Percentiles rank a stretch among this genome's conserved stretches.
Conservation (phyloP, 1,140 invertebrate genomes). For the Drosophila leontia region DNA sequence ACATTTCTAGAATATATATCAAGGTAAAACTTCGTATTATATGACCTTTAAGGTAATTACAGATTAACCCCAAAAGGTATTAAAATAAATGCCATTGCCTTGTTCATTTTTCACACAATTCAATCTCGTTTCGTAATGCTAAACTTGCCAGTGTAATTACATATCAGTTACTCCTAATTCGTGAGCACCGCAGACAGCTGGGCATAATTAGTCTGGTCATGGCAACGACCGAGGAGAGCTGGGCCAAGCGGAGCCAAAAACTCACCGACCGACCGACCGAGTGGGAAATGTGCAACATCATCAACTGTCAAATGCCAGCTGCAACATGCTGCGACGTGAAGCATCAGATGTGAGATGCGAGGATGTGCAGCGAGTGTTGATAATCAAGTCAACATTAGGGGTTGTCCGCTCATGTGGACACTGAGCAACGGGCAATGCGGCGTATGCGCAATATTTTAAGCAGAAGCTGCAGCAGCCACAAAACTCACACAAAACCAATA, state of each 20-base stretch:
- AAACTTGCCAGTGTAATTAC: background rate
- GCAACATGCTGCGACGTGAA: conserved; percentile 56
- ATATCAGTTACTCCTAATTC: conserved; percentile 1
- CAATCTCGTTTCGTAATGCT: no score
- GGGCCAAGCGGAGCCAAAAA: conserved; percentile 14
- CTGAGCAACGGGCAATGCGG: conserved; percentile 51
- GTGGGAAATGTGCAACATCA: conserved; percentile 62
- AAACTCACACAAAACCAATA: conserved; percentile 62
- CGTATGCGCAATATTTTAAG: conserved; percentile 68
- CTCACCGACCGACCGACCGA: conserved; percentile 16
- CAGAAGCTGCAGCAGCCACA: conserved; percentile 27
- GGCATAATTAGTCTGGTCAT: conserved; percentile 44
- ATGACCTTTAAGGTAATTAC: background rate
- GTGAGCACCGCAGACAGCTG: conserved; percentile 7
- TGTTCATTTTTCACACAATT: background rate
- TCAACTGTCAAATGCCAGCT: conserved; percentile 71
- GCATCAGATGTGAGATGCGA: conserved; percentile 63
- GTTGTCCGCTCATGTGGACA: conserved; percentile 65
- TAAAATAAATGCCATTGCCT: no score
- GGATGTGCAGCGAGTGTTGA: conserved; percentile 71
- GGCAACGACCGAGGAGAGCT: conserved; percentile 15
- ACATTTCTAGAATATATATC: no score
- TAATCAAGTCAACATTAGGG: conserved; percentile 74
- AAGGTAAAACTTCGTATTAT: background rate
- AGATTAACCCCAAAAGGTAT: background rate